Percentiles rank a stretch among this genome's conserved stretches.
Conservation (phyloP, 2,113 vertebrate species). For the Hucho hucho region DNA sequence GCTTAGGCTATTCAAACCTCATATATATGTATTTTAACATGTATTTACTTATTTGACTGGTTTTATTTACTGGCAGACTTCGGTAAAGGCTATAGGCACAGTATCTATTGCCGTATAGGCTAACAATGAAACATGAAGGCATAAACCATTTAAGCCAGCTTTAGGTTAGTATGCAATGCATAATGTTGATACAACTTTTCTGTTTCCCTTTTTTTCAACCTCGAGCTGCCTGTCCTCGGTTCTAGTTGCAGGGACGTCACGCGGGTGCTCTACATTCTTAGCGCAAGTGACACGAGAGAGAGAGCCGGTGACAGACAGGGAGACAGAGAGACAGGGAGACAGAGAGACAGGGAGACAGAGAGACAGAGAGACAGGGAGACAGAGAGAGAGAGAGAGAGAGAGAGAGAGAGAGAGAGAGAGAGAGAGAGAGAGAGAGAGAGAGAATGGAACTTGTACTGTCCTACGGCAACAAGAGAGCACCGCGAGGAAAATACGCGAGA, state of each 20-base stretch:
- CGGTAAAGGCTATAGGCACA: neutral
- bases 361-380: constrained; percentile 5
- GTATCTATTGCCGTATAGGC: too few relatives aligned
- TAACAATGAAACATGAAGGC: neutral
- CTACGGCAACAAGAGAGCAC: constrained; percentile 20
- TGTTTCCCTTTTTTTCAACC: constrained; percentile 26
- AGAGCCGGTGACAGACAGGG: neutral
- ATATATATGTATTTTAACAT: too few relatives aligned
- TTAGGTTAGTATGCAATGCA: neutral
- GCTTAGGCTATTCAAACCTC: too few relatives aligned
- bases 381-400: constrained; percentile 11
- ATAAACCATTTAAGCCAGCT: neutral
- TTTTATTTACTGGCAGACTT: neutral
- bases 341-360: constrained; percentile 13
- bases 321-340: constrained; percentile 1
- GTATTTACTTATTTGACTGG: neutral
- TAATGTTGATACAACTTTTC: constrained; percentile 46
- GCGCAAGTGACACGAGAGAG: constrained; percentile 14
- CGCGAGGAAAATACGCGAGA: neutral
- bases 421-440: constrained; percentile 33
- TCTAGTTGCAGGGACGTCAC: constrained; percentile 44
- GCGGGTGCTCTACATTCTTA: constrained; percentile 44
- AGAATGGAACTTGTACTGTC: constrained; percentile 54
- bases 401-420: constrained; percentile 8
- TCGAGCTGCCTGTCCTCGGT: constrained; percentile 49